phyloP scores from a whole-genome alignment of 2,888 invertebrate genomes.

The Diogma glabrata region DNA sequence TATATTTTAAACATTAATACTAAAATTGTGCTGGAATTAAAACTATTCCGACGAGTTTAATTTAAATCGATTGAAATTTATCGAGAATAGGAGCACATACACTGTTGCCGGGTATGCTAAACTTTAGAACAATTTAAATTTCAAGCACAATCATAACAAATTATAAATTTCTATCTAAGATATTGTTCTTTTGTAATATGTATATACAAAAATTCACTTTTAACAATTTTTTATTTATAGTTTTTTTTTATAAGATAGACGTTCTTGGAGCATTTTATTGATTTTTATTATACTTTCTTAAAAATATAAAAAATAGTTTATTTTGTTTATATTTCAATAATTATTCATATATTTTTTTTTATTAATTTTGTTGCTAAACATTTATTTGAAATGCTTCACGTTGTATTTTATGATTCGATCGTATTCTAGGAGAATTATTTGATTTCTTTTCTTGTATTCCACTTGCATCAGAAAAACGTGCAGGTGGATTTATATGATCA shows the following conservation, averaged over 20 bases:
- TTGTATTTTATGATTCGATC: slow-evolving; percentile 41
- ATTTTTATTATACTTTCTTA: background rate
- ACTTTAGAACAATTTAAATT: no score
- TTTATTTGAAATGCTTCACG: slow-evolving; percentile 71
- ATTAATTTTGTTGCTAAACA: slow-evolving; percentile 39
- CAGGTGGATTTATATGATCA: slow-evolving; percentile 75
- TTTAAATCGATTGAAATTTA: no score
- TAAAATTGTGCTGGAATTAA: no score
- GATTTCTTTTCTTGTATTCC: slow-evolving; percentile 30
- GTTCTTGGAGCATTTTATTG: no score
- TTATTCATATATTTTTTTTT: slow-evolving; percentile 8
- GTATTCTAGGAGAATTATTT: slow-evolving; percentile 36
- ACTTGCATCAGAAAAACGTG: slow-evolving; percentile 64
- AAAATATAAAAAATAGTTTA: slow-evolving; percentile 9
- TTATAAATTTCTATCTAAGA: no score
- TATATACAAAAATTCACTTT: no score
- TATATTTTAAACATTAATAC: no score
- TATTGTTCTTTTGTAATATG: no score
- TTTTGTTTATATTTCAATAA: slow-evolving; percentile 12
- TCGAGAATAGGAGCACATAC: no score
- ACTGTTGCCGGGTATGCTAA: no score
- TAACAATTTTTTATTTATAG: background rate
- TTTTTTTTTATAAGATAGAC: slow-evolving; percentile 5
- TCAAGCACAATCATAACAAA: no score
- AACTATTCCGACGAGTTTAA: no score